phyloP scores from a whole-genome alignment of 2,797 vertebrate genomes.

The Geotrypetes seraphini region DNA sequence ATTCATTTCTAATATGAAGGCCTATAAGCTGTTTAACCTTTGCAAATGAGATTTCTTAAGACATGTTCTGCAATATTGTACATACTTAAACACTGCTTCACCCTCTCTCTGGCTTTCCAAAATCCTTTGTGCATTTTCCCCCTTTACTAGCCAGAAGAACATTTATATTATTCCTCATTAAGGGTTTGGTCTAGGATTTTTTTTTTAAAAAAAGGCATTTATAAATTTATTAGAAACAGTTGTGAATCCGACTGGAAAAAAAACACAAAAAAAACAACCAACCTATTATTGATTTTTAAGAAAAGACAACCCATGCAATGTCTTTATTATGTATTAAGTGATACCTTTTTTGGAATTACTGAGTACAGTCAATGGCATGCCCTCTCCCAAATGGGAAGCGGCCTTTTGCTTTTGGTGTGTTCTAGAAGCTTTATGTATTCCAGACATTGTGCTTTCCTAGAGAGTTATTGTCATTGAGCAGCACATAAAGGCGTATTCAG shows the following conservation, averaged over 20 bases:
- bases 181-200: conserved; percentile 37
- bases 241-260: conserved; percentile 39
- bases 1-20: no score
- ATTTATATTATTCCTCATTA: conserved; percentile 28
- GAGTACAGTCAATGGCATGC: conserved; percentile 33
- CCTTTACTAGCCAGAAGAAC: conserved; percentile 12
- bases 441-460: conserved; percentile 15
- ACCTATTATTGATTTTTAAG: conserved; percentile 48
- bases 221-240: conserved; percentile 49
- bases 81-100: conserved; percentile 12
- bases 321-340: conserved; percentile 34
- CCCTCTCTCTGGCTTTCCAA: conserved; percentile 28
- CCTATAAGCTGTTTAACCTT: conserved; percentile 1
- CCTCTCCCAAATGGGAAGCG: conserved; percentile 36
- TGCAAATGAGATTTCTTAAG: conserved; percentile 29
- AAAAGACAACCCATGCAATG: conserved; percentile 37
- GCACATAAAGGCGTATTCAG: no score
- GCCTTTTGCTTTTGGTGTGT: conserved; percentile 25
- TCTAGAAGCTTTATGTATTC: conserved; percentile 23
- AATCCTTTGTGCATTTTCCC: conserved; percentile 27
- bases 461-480: conserved; percentile 38
- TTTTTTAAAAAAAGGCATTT: conserved; percentile 50
- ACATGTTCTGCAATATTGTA: conserved; percentile 10
- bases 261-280: no score
- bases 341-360: conserved; percentile 41